These are phyloP conservation scores for Trilocha varians DNA, from an alignment of 2,888 invertebrate species.

Conservation along the genomic window DNA sequence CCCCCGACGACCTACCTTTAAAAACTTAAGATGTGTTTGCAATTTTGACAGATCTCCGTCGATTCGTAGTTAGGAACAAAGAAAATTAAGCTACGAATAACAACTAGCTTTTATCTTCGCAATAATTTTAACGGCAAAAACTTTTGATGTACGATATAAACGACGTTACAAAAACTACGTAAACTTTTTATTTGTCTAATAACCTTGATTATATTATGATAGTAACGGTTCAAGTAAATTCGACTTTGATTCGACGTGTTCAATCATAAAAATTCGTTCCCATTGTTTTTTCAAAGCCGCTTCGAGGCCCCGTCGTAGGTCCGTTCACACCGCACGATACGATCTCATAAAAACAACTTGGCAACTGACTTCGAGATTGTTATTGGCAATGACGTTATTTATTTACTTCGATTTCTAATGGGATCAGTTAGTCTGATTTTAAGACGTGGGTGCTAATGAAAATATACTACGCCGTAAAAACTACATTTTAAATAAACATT, in stretches of 20 bases:
- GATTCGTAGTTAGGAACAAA: too few species aligned
- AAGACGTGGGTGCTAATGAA: not conserved
- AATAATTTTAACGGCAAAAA: too few species aligned
- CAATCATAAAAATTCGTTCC: constrained; percentile 22
- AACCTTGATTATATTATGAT: not conserved
- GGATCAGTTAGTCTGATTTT: not conserved
- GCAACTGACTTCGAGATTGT: constrained; percentile 3
- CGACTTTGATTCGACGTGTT: constrained; percentile 10
- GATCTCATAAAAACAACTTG: constrained; percentile 3
- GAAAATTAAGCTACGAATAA: too few species aligned
- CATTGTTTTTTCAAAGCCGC: constrained; percentile 22
- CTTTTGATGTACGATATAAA: too few species aligned
- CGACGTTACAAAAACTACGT: too few species aligned
- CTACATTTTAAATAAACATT: not conserved
- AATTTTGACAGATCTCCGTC: too few species aligned
- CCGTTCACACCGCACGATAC: constrained; percentile 1
- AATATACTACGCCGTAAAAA: constrained; percentile 4
- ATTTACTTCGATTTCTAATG: not conserved
- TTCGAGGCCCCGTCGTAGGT: constrained; percentile 11
- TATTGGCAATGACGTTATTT: not conserved
- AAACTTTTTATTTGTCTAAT: not conserved
- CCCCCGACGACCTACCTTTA: too few species aligned
- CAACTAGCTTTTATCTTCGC: too few species aligned
- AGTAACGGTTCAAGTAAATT: constrained; percentile 4
- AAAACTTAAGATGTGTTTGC: too few species aligned